A percentile compares a stretch with the other conserved stretches of the same genome.
Conservation (phyloP, 1,140 invertebrate genomes). For the Drosophila pseudoananassae region DNA sequence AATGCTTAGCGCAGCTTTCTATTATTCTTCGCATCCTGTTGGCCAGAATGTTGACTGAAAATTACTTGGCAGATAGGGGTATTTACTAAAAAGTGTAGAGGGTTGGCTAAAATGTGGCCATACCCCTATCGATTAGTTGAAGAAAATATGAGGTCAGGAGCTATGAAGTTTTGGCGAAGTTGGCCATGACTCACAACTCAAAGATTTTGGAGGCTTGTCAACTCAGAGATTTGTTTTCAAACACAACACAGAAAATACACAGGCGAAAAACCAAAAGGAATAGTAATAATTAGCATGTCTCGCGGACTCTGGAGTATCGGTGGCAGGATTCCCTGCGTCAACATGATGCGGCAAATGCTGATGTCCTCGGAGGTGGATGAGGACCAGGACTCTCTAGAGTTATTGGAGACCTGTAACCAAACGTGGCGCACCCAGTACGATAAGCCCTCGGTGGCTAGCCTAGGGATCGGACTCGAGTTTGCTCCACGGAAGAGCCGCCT, state of each 20-base stretch:
- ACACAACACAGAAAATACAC: neutral
- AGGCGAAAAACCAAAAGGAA: neutral
- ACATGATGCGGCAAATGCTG: neutral
- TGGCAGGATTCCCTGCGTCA: neutral
- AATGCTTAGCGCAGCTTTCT: no score
- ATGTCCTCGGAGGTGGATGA: neutral
- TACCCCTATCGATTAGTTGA: no score
- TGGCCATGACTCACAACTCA: neutral
- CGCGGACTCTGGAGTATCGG: neutral
- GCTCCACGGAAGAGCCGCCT: neutral
- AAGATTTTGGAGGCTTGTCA: neutral
- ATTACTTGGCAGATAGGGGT: no score
- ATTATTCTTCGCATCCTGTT: no score
- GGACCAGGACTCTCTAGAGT: constrained; percentile 35
- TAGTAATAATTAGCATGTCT: constrained; percentile 1
- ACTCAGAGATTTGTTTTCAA: neutral
- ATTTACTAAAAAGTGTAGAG: no score
- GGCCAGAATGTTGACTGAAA: no score
- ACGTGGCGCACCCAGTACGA: constrained; percentile 38
- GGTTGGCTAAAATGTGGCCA: no score
- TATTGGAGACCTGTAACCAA: constrained; percentile 35
- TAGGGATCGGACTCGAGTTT: constrained; percentile 40
- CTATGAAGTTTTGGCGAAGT: no score
- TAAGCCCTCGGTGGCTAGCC: constrained; percentile 17
- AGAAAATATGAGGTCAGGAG: no score